Evolutionary conservation across 2,888 invertebrate genomes (phyloP), one percentile per base, ranked within the genome.

Genomic region (Pterostichus niger): DNA sequence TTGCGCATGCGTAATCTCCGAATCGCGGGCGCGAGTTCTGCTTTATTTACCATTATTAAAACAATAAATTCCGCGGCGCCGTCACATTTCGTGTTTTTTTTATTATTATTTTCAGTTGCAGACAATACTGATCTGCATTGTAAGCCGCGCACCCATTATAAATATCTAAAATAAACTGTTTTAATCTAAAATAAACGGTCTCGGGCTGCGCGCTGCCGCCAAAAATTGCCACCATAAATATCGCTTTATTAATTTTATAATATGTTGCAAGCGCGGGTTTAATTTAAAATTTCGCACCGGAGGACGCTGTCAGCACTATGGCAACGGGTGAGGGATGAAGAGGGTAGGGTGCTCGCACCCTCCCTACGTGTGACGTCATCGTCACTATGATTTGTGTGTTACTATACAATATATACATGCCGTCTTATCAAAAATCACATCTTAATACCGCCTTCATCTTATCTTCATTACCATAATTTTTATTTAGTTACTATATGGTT

Each of bases 101-200:
- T 90, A 89, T 89, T 89, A 89, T 89, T 87, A 84, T 85, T 85
- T 76, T 84, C 78, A 81, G 86, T 86, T 86, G 88, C 87, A 89
- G 89, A 89, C 89, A 89, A 77, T 77, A 90, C 89, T 89, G 90
- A 90, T 90, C 90, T 89, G 89, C 90, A 89, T 89, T 89, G 89
- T 89, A 89, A 88, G 88, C 89, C 87, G 87, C 88, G 88, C 87
- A 86, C 87, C 89, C 89, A 89, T 90, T 90, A 90, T 90, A 89
- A 90, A 90, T 90, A 90, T 90, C 89, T 90, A 90, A 90, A 90
- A 90, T 90, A 90, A 90, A 90, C 89, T 90, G 90, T 90, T 90
- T 90, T 90, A 90, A 90, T 90, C 90, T 90, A 88, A 89, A 90
- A 90, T 89, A 89, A 89, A 89, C 89, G 89, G 87, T 82, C 88